Evolutionary conservation across 2,888 invertebrate genomes (phyloP).

Genomic region (Cantharis lateralis): DNA sequence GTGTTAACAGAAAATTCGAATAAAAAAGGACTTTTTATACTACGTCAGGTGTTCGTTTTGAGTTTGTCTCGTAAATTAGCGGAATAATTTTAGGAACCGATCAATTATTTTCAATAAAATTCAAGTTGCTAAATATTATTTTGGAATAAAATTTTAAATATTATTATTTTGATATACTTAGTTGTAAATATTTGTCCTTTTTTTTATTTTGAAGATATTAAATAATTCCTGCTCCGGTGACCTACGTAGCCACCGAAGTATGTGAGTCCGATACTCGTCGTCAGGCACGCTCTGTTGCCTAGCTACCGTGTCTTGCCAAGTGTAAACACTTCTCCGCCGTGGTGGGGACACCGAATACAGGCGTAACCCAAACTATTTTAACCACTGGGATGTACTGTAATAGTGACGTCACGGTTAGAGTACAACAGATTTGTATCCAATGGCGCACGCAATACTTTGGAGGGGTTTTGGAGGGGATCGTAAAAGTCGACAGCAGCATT

Average conservation of each 20-base stretch:
- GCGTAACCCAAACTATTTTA: conserved; percentile 42
- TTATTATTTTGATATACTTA: not conserved
- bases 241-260: conserved; percentile 35
- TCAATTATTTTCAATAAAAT: not conserved
- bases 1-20: not conserved
- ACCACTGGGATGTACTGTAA: conserved; percentile 44
- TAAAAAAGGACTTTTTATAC: not conserved
- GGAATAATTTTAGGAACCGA: not conserved
- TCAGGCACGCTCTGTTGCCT: conserved; percentile 55
- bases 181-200: not conserved
- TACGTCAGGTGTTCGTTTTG: not conserved
- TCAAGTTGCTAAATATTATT: not conserved
- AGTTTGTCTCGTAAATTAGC: not conserved
- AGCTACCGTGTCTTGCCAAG: conserved; percentile 56
- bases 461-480: conserved; percentile 45
- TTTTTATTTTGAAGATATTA: conserved; percentile 8
- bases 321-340: conserved; percentile 57
- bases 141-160: not conserved
- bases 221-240: conserved; percentile 25
- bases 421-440: conserved; percentile 51
- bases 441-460: conserved; percentile 53
- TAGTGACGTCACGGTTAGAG: conserved; percentile 50
- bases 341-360: conserved; percentile 45
- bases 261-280: conserved; percentile 32
- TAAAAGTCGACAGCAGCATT: conserved; percentile 52